Evolutionary conservation across 2,113 vertebrate species (phyloP), one percentile per base, ranked within the genome.

Genomic region (Morone chrysops): DNA sequence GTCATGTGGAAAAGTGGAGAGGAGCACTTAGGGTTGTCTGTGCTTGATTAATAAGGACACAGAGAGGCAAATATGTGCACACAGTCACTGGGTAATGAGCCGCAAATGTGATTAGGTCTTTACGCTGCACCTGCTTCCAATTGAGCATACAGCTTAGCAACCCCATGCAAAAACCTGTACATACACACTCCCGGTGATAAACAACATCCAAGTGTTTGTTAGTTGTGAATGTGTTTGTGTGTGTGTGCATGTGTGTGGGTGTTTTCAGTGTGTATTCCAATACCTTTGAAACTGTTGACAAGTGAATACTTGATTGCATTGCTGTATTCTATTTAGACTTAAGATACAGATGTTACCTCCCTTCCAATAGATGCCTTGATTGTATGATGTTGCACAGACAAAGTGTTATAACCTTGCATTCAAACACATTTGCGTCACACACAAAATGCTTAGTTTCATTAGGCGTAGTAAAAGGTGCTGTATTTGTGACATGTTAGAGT

Each of bases 1-100:
- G 92, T 94, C 92, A 94, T 92, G 92, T 92, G 92, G 92, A 93
- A 94, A 94, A 94, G 92, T 94, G 92, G 92, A 92, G 93, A 93
- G 93, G 92, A 92, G 90, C 92, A 87, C 92, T 94, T 90, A 87
- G 92, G 92, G 92, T 92, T 91, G 93, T 92, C 93, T 90, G 91
- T 78, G 92, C 90, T 86, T 94, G 94, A 94, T 94, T 94, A 94
- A 94, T 94, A 93, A 94, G 91, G 92, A 93, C 92, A 92, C 92
- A 88, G 90, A 92, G 91, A 93, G 92, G 94, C 92, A 93, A 94
- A 94, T 94, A 93, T 94, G 93, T 92, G 93, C 92, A 93, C 93
- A 93, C 94, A 93, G 92, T 91, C 88, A 78, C 87, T n/a, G 87
- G 92, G 92, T 93, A 93, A 94, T 93, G 92, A 94, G 92, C 92